Conservation (phyloP, 37 sponge, comb jelly and placozoan species). For the Axinella damicornis region DNA sequence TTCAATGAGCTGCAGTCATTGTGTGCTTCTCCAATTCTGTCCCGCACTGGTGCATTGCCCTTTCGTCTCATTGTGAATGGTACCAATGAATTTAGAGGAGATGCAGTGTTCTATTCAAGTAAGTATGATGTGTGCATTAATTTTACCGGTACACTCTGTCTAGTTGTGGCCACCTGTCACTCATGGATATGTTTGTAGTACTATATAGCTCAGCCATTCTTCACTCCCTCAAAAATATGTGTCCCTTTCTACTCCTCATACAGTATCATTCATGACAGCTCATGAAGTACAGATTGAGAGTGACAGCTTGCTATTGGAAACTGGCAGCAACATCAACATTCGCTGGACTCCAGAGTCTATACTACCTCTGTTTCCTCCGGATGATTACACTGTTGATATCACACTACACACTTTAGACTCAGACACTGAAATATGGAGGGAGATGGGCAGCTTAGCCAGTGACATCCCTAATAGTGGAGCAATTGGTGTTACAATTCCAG, state of each 20-base stretch:
- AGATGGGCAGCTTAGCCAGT: background rate
- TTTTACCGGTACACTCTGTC: too few relatives aligned
- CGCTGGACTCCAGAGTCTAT: conserved; percentile 35
- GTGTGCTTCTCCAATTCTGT: conserved; percentile 52
- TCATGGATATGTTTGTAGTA: too few relatives aligned
- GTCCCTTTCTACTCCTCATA: background rate
- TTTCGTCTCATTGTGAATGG: background rate
- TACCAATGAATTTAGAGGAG: background rate
- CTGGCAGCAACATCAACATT: conserved; percentile 1
- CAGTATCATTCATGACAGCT: conserved; percentile 50
- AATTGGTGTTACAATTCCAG: conserved; percentile 4
- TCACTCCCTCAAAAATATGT: too few relatives aligned
- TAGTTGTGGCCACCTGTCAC: too few relatives aligned
- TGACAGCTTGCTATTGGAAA: background rate
- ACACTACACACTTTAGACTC: background rate
- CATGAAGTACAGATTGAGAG: conserved; percentile 27
- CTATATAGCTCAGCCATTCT: too few relatives aligned
- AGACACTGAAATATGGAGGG: background rate
- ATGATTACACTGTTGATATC: conserved; percentile 42
- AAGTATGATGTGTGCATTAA: too few relatives aligned
- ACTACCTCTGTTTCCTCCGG: background rate
- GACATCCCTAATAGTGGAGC: conserved; percentile 16
- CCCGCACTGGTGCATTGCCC: background rate
- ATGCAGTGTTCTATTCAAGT: background rate
- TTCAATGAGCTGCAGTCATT: conserved; percentile 17